Conservation (phyloP, 2,797 vertebrate genomes). For the Peromyscus eremicus region DNA sequence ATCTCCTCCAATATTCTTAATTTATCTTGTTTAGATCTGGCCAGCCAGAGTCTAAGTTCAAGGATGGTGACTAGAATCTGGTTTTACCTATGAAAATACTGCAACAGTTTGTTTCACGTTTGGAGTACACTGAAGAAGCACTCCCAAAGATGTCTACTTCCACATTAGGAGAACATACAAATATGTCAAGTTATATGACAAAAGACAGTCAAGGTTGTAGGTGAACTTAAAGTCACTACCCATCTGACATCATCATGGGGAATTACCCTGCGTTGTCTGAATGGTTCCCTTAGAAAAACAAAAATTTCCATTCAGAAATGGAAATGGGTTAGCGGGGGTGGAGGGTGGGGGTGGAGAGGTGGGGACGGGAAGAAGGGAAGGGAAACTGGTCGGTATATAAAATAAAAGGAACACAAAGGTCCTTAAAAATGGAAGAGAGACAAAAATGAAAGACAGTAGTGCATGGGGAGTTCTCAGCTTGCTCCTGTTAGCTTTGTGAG, state of each 20-base stretch:
- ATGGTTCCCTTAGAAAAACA: background rate
- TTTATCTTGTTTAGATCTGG: background rate
- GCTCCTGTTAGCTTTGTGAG: background rate
- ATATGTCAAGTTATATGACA: background rate
- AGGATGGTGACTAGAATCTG: background rate
- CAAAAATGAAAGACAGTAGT: background rate
- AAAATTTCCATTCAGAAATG: background rate
- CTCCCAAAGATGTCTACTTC: background rate
- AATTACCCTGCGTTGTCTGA: background rate
- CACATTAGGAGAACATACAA: background rate
- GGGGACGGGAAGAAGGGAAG: no score
- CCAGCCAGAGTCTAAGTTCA: background rate
- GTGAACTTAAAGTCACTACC: background rate
- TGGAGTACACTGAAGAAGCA: background rate
- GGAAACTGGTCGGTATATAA: background rate
- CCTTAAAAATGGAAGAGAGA: background rate
- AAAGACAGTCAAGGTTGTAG: background rate
- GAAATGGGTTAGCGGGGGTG: background rate
- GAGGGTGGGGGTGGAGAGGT: background rate
- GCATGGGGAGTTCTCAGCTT: accelerated
- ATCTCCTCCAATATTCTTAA: background rate
- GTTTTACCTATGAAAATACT: background rate
- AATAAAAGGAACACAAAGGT: background rate
- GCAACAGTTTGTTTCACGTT: background rate
- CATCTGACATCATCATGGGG: background rate